Percentiles rank a stretch among this genome's conserved stretches.
Evolutionary conservation across 1,140 invertebrate genomes (phyloP).

Genomic region (Pseudomyrmex dendroicus): DNA sequence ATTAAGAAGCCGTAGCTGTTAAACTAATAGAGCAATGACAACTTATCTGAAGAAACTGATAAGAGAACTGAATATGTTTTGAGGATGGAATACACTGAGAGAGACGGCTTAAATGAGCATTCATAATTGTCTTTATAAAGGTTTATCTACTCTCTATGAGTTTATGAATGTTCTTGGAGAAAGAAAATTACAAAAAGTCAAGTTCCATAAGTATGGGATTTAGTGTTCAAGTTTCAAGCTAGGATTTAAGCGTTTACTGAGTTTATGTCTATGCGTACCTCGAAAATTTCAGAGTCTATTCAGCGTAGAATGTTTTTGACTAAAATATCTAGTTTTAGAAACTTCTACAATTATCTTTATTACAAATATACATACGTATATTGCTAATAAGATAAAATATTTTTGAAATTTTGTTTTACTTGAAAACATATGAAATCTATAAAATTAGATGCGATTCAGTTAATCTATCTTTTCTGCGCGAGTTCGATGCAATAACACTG

Average conservation of each 20-base stretch:
- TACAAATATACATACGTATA: not conserved
- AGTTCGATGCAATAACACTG: not conserved
- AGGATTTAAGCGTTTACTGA: constrained; percentile 1
- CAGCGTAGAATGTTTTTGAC: not conserved
- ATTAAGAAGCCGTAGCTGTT: not conserved
- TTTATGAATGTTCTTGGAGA: constrained; percentile 13
- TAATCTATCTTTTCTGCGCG: not conserved
- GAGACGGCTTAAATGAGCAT: constrained; percentile 34
- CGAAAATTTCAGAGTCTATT: not conserved
- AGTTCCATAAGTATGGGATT: constrained; percentile 33
- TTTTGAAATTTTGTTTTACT: not conserved
- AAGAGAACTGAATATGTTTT: not conserved
- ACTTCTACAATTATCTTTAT: not conserved
- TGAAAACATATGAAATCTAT: not conserved
- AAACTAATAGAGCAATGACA: not conserved
- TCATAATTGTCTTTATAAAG: constrained; percentile 8
- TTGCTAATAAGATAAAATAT: not conserved
- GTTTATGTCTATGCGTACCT: not conserved
- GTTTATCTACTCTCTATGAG: constrained; percentile 22
- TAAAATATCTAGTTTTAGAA: not conserved
- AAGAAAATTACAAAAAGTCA: constrained; percentile 26
- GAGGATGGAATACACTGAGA: constrained; percentile 9
- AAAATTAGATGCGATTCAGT: not conserved
- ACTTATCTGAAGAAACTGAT: constrained; percentile 32
- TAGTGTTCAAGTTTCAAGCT: constrained; percentile 26